Base-by-base conservation (phyloP, 2,888 invertebrate genomes). In the Dinocampus coccinellae region DNA sequence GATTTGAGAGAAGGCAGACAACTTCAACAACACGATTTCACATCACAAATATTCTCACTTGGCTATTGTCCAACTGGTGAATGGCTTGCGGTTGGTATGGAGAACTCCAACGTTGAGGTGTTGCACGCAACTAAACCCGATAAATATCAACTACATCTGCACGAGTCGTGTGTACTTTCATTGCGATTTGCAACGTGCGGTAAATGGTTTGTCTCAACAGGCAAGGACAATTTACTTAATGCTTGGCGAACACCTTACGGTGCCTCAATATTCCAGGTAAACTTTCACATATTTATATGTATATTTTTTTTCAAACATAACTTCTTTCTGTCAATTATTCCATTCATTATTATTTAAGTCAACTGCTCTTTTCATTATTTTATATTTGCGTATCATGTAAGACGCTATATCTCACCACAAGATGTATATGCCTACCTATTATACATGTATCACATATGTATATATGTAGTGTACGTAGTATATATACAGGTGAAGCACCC, bases 201-300 rank as follows among this genome's bases (percentile, higher is more conserved):
- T 79, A 97, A 97, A 88, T 98, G 97, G 97, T 98, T 98, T 89
- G 96, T 97, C 75, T 95, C 95, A 76, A 97, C 97, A 9, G 97
- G 97, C 76, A 97, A 97, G 89, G 97, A 98, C 88, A 97, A 97
- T 89, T 90, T 96, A 80, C 91, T 97, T 79, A 97, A 97, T 88
- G 96, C 96, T n/a, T 98, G 97, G 97, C 92, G 97, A 86, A 97
- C 97, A 80, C 97, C 97, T 0, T 97, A 97, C 83, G 97, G 97
- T 68, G 96, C 96, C 70, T 95, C 95, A 82, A 96, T 97, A 89
- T 97, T 97, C 92, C 96, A 96, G 93, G 96, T 96, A 84, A 83
- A 79, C 70, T 16, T 65, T 34, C 55, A 47, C 29, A 29, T 29
- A 29, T 29, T 4, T 29, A 29, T 29, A 29, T 29, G 24, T 16